Conservation (phyloP, 2,113 vertebrate genomes). For the Poeciliopsis prolifica region DNA sequence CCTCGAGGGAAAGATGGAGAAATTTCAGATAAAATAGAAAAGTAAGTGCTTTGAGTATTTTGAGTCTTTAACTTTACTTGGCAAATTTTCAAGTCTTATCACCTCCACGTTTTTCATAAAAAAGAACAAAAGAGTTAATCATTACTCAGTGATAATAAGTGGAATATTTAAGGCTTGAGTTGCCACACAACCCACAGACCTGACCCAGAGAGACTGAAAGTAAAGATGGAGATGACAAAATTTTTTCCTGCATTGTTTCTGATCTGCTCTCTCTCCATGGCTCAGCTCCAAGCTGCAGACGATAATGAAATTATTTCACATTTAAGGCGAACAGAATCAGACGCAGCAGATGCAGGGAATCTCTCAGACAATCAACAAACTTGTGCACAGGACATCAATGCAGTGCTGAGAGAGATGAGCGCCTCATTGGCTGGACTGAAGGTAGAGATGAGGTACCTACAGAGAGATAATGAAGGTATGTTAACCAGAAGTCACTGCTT, state of each 20-base stretch:
- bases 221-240: conserved; percentile 13
- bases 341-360: neutral
- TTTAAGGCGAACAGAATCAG: neutral
- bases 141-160: neutral
- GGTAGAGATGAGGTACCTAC: conserved; percentile 32
- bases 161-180: too few relatives aligned
- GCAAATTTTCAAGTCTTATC: conserved; percentile 2
- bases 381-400: conserved; percentile 34
- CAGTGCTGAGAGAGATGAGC: conserved; percentile 53
- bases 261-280: conserved; percentile 17
- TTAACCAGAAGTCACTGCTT: too few relatives aligned
- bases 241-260: conserved; percentile 30
- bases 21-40: too few relatives aligned
- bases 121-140: neutral
- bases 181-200: too few relatives aligned
- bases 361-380: neutral
- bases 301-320: conserved; percentile 11
- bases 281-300: conserved; percentile 13
- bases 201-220: neutral
- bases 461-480: conserved; percentile 41
- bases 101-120: neutral
- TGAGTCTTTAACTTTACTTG: too few relatives aligned
- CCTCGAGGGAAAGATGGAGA: too few relatives aligned
- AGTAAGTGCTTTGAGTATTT: too few relatives aligned
- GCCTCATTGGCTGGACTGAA: conserved; percentile 37